Evolutionary conservation across 2,888 invertebrate species (phyloP).

Genomic region (Spisula solida): DNA sequence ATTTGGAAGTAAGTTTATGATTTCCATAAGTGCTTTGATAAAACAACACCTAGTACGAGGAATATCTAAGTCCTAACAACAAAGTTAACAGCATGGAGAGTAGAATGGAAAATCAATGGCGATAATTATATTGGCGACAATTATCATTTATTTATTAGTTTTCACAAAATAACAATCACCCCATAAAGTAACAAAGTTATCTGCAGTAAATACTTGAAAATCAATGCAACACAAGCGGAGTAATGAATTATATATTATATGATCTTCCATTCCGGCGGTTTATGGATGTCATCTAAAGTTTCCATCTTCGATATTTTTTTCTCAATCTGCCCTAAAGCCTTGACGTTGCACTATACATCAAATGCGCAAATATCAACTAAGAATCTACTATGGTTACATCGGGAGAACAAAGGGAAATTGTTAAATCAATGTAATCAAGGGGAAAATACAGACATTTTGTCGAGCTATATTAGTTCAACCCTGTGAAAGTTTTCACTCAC

Average conservation of each 20-base stretch:
- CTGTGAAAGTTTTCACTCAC: conserved; percentile 25
- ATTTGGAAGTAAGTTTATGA: too few species aligned
- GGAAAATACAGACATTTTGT: conserved; percentile 19
- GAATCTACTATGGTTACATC: conserved; percentile 1
- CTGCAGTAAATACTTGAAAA: neutral
- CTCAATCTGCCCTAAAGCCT: conserved; percentile 13
- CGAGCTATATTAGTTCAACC: conserved; percentile 7
- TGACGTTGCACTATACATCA: neutral
- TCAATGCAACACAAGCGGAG: conserved; percentile 4
- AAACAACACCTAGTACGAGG: neutral
- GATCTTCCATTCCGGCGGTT: neutral
- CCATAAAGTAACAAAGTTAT: neutral
- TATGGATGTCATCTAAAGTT: neutral
- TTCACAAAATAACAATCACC: neutral
- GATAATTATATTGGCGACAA: neutral
- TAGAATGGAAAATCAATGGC: neutral
- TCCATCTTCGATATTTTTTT: neutral
- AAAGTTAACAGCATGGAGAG: neutral
- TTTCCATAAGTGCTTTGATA: too few species aligned
- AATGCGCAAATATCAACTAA: conserved; percentile 16
- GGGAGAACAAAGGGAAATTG: neutral
- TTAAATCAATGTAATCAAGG: conserved; percentile 22
- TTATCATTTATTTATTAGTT: conserved; percentile 9
- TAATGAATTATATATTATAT: neutral
- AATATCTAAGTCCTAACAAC: neutral